Evolutionary conservation across 2,888 invertebrate genomes (phyloP), one percentile per base, ranked within the genome.

Genomic region (Torymus texanus): DNA sequence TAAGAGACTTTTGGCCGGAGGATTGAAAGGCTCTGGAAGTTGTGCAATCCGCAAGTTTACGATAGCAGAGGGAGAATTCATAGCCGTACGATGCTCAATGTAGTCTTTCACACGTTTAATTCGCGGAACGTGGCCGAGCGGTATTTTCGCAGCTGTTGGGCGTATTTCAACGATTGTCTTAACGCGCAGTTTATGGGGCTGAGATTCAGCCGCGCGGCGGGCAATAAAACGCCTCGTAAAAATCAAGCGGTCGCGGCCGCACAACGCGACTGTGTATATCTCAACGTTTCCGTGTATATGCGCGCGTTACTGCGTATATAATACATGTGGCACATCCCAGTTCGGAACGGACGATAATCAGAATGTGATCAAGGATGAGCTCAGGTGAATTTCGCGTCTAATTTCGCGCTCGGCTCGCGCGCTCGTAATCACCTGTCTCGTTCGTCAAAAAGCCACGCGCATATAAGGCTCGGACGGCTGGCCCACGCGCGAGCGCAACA

Each of bases 361-460:
- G 41, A 41, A 41, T 41, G 10, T 41, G 41, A 41, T 41, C 41
- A 41, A 8, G 41, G 41, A 41, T 41, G 41, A 5, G 41, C 41
- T 41, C 41, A 8, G 41, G 41, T 41, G 41, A 8, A 41, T 41
- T 29, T 5, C 29, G 29, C 29, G 29, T 29, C 29, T 29, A 29
- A 29, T 29, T 5, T 29, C 5, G 29, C 29, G 3, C 24, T 24
- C 24, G 2, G 24, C 13, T 88, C 86, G 21, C 86, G 87, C 88
- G 87, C 87, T 87, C 88, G 87, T 89, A 89, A 89, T 89, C 89
- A 89, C 89, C 88, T 89, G 89, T 89, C 89, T 89, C 89, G 88
- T 88, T 86, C 89, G 88, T 88, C 89, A 88, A 29, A 63, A 55
- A 41, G 41, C 41, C 41, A 8, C 8, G 41, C 1, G 8, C 8